A percentile compares a stretch with the other conserved stretches of the same genome.
Conservation (phyloP, 2,113 vertebrate species). For the Xiphophorus couchianus region DNA sequence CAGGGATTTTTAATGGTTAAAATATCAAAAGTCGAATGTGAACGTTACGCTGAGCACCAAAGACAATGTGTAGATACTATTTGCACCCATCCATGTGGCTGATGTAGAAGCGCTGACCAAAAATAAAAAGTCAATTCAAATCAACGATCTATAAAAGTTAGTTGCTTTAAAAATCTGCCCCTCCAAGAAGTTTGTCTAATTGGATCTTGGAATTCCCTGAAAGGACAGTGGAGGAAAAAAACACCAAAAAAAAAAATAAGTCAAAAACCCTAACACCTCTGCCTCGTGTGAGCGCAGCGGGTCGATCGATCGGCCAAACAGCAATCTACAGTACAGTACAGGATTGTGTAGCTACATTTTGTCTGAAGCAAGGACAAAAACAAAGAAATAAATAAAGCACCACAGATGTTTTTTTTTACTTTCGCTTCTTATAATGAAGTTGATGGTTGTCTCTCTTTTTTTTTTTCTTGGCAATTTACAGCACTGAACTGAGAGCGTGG, state of each 20-base stretch:
- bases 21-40: constrained; percentile 31
- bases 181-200: constrained; percentile 33
- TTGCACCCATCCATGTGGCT: constrained; percentile 45
- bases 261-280: constrained; percentile 24
- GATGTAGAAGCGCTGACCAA: constrained; percentile 33
- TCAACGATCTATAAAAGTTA: constrained; percentile 29
- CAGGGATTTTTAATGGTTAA: constrained; percentile 3
- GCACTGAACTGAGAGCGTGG: constrained; percentile 59
- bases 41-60: constrained; percentile 46
- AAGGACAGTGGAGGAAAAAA: constrained; percentile 39
- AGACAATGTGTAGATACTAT: constrained; percentile 27
- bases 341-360: constrained; percentile 73
- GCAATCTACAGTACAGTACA: constrained; percentile 66
- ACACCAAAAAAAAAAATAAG: not conserved
- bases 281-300: constrained; percentile 1
- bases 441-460: constrained; percentile 4
- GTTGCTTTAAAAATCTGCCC: constrained; percentile 43
- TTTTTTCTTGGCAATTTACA: constrained; percentile 70
- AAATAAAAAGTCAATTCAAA: constrained; percentile 17
- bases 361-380: constrained; percentile 68
- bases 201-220: constrained; percentile 55
- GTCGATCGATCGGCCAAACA: constrained; percentile 19
- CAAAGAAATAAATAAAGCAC: constrained; percentile 70
- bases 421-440: constrained; percentile 65
- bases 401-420: constrained; percentile 71